Evolutionary conservation across 2,113 vertebrate genomes (phyloP), one percentile per base, ranked within the genome.

Genomic region (Sialia sialis): DNA sequence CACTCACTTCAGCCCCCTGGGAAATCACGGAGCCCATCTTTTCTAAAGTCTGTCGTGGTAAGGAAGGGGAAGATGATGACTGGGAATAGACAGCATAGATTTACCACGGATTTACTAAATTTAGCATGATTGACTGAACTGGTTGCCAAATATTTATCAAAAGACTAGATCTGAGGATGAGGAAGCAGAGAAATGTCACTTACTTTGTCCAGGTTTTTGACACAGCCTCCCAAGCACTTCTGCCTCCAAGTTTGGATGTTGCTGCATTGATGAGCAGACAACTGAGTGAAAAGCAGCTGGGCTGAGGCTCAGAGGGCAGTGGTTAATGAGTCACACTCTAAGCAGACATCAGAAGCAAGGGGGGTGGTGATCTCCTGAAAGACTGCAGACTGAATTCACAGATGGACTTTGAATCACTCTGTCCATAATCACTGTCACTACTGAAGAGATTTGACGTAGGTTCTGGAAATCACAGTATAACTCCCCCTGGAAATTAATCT

Each of bases 11-110:
- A 80, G 75, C 6, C 94, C 46, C 55, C 17, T 10, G 82, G 87
- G 93, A 96, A 96, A 95, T 96, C 70, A 96, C 1, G 27, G 62
- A 87, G 19, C 30, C 93, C 88, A 89, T 87, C 74, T 70, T 34
- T 62, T 59, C 76, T 54, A 4, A 84, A 93, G 79, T 51, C 67
- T 1, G 10, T 8, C 4, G 6, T 56, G 55, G 34, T 43, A 36
- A 54, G 22, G 52, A 84, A 82, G 52, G 62, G 43, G 43, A 84
- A 77, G 64, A 92, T 25, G 82, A 90, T 55, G 54, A 62, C 58
- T 63, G 51, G 54, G 29, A 92, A 92, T 3, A 90, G 51, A 38
- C 59, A 93, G 59, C 25, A 9, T 11, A 79, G 74, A 67, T 70
- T 90, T 88, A 70, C 51, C 46, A 20, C 2, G 41, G 75, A 80